phyloP scores from a whole-genome alignment of 2,888 invertebrate species.

The Tetheella fluctuosa region DNA sequence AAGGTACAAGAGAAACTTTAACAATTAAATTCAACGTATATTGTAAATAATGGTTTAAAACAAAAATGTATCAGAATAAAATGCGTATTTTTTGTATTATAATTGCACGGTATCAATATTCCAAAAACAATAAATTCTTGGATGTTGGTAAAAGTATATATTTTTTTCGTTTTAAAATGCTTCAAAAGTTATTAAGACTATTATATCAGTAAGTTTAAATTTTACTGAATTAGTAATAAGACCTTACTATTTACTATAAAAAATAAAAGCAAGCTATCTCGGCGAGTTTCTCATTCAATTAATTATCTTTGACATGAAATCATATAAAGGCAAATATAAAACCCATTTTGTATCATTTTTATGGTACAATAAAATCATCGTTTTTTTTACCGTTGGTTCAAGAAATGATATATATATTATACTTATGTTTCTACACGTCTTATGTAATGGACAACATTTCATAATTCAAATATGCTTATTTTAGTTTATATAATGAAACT shows the following conservation, averaged over 20 bases:
- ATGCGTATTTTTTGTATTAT: neutral
- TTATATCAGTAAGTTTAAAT: too few species aligned
- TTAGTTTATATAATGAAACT: too few species aligned
- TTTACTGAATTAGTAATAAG: neutral
- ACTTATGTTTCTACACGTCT: too few species aligned
- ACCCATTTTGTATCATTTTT: too few species aligned
- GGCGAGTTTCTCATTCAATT: neutral
- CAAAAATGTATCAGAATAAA: too few species aligned
- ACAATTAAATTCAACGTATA: neutral
- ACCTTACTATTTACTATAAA: neutral
- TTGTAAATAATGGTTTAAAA: too few species aligned
- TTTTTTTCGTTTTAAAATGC: neutral
- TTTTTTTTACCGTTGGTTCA: too few species aligned
- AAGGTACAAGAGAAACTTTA: neutral
- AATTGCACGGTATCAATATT: neutral
- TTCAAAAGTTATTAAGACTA: too few species aligned
- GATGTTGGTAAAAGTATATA: neutral
- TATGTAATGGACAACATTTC: too few species aligned
- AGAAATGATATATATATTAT: too few species aligned
- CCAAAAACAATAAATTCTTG: neutral
- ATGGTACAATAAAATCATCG: too few species aligned
- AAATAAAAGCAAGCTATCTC: constrained; percentile 4
- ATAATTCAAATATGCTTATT: too few species aligned
- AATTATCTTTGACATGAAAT: neutral
- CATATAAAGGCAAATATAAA: neutral